Percentiles rank a stretch among this genome's conserved stretches.
Evolutionary conservation across 2,797 vertebrate genomes (phyloP).

Genomic region (Phylloscopus collybita): DNA sequence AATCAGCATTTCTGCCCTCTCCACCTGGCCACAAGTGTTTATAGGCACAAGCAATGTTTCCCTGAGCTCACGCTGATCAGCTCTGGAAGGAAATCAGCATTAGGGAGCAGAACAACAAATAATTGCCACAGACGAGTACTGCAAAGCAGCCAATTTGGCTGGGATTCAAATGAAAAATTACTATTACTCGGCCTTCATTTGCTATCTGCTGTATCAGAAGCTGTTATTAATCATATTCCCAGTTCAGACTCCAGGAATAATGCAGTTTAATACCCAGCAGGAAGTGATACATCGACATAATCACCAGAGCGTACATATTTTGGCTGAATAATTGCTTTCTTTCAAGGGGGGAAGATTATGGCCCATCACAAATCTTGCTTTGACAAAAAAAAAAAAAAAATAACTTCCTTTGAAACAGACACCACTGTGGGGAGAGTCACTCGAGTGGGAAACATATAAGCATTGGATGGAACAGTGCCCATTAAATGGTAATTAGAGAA

Average conservation of each 20-base stretch:
- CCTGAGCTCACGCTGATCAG: constrained; percentile 28
- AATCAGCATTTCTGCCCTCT: background rate
- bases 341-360: background rate
- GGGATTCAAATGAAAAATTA: constrained; percentile 65
- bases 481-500: constrained; percentile 8
- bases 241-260: constrained; percentile 29
- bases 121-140: constrained; percentile 57
- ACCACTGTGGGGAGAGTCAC: background rate
- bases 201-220: background rate
- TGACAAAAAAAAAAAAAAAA: constrained; percentile 12
- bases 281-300: constrained; percentile 1
- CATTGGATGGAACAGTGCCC: background rate
- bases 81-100: constrained; percentile 38
- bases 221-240: constrained; percentile 39
- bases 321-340: background rate
- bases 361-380: background rate
- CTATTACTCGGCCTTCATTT: constrained; percentile 55
- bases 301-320: background rate
- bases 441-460: background rate
- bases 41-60: background rate
- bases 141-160: constrained; percentile 65
- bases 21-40: constrained; percentile 14
- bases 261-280: constrained; percentile 32
- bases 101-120: constrained; percentile 48
- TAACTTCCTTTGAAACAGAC: background rate